phyloP scores from a whole-genome alignment of 2,888 invertebrate genomes.

The Euspilapteryx auroguttella region DNA sequence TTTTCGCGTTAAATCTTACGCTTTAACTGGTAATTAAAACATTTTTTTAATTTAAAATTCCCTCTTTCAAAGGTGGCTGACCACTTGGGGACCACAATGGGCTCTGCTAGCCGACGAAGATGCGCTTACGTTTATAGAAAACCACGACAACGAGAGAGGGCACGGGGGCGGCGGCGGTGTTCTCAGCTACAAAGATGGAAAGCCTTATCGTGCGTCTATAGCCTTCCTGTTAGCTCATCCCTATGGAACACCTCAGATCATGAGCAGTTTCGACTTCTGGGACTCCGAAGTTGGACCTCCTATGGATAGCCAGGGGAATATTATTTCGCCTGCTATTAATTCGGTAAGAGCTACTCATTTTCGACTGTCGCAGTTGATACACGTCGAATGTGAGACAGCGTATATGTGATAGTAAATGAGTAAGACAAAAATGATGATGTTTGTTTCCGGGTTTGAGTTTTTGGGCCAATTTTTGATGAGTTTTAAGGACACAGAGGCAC shows the following conservation, averaged over 20 bases:
- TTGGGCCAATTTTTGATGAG: no score
- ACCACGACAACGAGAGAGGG: conserved; percentile 81
- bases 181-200: conserved; percentile 65
- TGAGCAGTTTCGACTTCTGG: conserved; percentile 82
- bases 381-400: no score
- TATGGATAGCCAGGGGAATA: conserved; percentile 59
- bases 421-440: not conserved
- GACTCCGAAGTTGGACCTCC: conserved; percentile 70
- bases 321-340: conserved; percentile 67
- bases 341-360: conserved; percentile 25
- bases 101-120: conserved; percentile 52
- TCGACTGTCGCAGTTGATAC: no score
- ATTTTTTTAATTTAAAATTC: no score
- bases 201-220: conserved; percentile 74
- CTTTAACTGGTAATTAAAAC: no score
- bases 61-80: conserved; percentile 64
- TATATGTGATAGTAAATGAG: no score
- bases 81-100: conserved; percentile 67
- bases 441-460: no score
- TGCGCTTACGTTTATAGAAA: conserved; percentile 75
- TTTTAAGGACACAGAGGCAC: no score
- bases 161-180: conserved; percentile 58
- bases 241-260: conserved; percentile 77
- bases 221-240: conserved; percentile 86
- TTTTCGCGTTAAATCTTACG: no score